A percentile compares a stretch with the other conserved stretches of the same genome.
phyloP scores from a whole-genome alignment of 1,140 invertebrate genomes.

The Eurytemora carolleeae region DNA sequence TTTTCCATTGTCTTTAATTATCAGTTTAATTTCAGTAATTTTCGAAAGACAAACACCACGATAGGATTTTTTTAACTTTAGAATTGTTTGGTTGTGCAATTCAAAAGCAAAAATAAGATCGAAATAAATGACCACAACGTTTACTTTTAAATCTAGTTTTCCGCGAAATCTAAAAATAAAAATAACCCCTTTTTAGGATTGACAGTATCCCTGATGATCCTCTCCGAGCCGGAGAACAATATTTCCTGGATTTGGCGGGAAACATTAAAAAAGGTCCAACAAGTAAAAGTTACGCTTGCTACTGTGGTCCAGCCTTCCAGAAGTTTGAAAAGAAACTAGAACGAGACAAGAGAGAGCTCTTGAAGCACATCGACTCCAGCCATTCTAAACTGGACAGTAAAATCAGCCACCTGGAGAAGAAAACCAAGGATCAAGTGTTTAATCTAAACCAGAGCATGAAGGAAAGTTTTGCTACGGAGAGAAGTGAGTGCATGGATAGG shows the following conservation, averaged over 20 bases:
- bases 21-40: too few relatives aligned
- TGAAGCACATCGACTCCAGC: slow-evolving; percentile 56
- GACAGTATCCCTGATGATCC: slow-evolving; percentile 66
- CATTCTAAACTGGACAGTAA: slow-evolving; percentile 56
- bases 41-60: too few relatives aligned
- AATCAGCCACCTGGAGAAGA: slow-evolving; percentile 50
- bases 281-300: slow-evolving; percentile 63
- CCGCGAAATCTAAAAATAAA: too few relatives aligned
- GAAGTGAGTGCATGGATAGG: slow-evolving; percentile 34
- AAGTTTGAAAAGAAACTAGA: slow-evolving; percentile 67
- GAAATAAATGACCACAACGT: too few relatives aligned
- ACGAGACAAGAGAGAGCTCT: slow-evolving; percentile 59
- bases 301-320: slow-evolving; percentile 59
- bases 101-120: too few relatives aligned
- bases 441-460: slow-evolving; percentile 29
- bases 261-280: slow-evolving; percentile 85
- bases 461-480: slow-evolving; percentile 32
- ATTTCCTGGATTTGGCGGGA: slow-evolving; percentile 82
- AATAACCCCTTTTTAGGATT: slow-evolving; percentile 59
- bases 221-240: slow-evolving; percentile 67
- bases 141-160: too few relatives aligned
- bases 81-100: too few relatives aligned
- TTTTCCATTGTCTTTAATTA: too few relatives aligned
- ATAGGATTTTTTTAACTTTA: too few relatives aligned
- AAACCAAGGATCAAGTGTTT: slow-evolving; percentile 52